A percentile compares a stretch with the other conserved stretches of the same genome.
These are phyloP conservation scores for Erynnis tages DNA, from an alignment of 2,888 invertebrate genomes.

Conservation along the genomic window DNA sequence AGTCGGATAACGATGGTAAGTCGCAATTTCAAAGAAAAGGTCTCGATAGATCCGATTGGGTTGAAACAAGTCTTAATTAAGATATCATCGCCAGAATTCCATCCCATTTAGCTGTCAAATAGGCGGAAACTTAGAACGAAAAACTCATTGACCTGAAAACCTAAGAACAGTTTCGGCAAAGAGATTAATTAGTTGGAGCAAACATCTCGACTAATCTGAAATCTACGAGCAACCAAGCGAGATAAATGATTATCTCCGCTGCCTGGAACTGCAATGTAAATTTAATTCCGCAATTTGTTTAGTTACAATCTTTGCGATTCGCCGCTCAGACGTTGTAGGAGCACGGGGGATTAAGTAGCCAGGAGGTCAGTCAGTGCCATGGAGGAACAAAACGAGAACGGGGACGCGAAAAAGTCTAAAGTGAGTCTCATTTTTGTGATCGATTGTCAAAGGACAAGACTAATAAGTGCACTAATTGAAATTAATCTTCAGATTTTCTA, in stretches of 20 bases:
- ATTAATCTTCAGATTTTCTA: no score
- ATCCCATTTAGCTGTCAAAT: slow-evolving; percentile 20
- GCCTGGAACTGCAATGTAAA: slow-evolving; percentile 64
- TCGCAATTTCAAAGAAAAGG: neutral
- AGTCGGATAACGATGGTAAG: neutral
- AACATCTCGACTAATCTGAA: slow-evolving; percentile 68
- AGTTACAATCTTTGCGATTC: slow-evolving; percentile 53
- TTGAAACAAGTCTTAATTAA: slow-evolving; percentile 8
- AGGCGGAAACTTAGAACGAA: slow-evolving; percentile 37
- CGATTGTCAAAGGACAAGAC: no score
- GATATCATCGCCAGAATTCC: slow-evolving; percentile 11
- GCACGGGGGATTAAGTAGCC: no score
- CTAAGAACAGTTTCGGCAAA: slow-evolving; percentile 53
- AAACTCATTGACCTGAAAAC: slow-evolving; percentile 64
- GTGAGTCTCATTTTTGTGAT: slow-evolving; percentile 44
- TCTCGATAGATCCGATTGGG: neutral
- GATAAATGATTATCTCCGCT: slow-evolving; percentile 67
- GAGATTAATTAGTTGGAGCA: slow-evolving; percentile 72
- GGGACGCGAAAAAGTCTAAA: slow-evolving; percentile 44
- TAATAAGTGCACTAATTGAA: no score
- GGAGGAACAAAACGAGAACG: slow-evolving; percentile 36
- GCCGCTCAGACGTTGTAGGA: slow-evolving; percentile 53
- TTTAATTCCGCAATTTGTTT: slow-evolving; percentile 59
- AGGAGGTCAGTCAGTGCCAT: no score
- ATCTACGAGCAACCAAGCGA: slow-evolving; percentile 67